A percentile compares a stretch with the other conserved stretches of the same genome.
phyloP scores from a whole-genome alignment of 2,888 invertebrate genomes.

The Pammene fasciana region DNA sequence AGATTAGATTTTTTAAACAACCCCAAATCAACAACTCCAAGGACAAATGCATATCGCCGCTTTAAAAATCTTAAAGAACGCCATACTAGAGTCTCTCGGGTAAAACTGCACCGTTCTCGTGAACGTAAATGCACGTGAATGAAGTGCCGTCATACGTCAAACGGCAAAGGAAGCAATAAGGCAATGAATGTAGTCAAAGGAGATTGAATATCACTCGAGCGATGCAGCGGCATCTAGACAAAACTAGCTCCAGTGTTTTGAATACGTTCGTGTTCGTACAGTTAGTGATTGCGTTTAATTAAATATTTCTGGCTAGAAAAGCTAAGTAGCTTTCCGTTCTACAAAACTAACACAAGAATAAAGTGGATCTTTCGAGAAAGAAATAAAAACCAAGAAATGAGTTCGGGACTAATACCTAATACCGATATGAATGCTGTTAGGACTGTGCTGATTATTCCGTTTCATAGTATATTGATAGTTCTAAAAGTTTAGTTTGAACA shows the following conservation, averaged over 20 bases:
- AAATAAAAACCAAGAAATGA: no score
- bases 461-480: no score
- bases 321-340: no score
- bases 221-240: constrained; percentile 57
- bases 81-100: not conserved
- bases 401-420: no score
- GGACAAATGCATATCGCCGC: not conserved
- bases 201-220: constrained; percentile 52
- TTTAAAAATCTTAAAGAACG: not conserved
- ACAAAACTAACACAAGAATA: no score
- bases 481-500: no score
- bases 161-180: constrained; percentile 50
- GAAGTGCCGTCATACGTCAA: constrained; percentile 39
- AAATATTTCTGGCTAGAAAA: no score
- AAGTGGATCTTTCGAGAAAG: no score
- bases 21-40: no score
- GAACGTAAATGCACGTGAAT: constrained; percentile 5
- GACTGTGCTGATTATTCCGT: no score
- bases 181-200: constrained; percentile 51
- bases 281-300: constrained; percentile 35
- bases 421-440: no score
- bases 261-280: constrained; percentile 44
- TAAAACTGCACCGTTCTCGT: constrained; percentile 4
- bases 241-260: constrained; percentile 52
- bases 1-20: no score